Percentiles rank a stretch among this genome's conserved stretches.
Evolutionary conservation across 2,797 vertebrate species (phyloP).

Genomic region (Pseudocheirus occidentalis): DNA sequence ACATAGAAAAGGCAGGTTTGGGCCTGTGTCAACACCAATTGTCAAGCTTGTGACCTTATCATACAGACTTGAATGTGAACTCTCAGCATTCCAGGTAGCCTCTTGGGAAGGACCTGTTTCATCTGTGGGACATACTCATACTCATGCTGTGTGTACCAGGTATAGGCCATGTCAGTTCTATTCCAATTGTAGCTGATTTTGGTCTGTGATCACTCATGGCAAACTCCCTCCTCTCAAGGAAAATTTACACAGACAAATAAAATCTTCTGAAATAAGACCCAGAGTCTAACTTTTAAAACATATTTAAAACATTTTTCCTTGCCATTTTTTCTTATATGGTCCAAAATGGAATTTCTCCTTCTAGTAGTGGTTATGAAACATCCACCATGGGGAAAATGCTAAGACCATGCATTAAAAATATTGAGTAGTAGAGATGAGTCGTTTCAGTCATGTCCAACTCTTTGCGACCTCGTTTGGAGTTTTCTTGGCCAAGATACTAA

Average conservation of each 20-base stretch:
- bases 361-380: rapidly evolving
- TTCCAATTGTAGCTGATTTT: not conserved
- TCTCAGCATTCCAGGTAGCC: rapidly evolving
- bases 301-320: no score
- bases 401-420: not conserved
- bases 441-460: not conserved
- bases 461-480: not conserved
- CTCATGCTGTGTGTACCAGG: not conserved
- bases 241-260: not conserved
- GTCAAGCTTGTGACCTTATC: rapidly evolving
- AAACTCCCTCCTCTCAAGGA: not conserved
- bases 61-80: slow-evolving; percentile 4
- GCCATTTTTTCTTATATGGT: not conserved
- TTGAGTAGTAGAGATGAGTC: not conserved
- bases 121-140: not conserved
- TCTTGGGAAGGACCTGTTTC: rapidly evolving
- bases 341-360: not conserved
- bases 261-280: not conserved
- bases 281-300: slow-evolving; percentile 33
- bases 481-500: not conserved
- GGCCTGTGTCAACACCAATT: rapidly evolving
- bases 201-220: not conserved
- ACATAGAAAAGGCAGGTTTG: not conserved
- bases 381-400: not conserved
- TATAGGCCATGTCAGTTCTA: not conserved